A percentile compares a stretch with the other conserved stretches of the same genome.
phyloP scores from a whole-genome alignment of 2,113 vertebrate species.

The Struthidea cinerea region DNA sequence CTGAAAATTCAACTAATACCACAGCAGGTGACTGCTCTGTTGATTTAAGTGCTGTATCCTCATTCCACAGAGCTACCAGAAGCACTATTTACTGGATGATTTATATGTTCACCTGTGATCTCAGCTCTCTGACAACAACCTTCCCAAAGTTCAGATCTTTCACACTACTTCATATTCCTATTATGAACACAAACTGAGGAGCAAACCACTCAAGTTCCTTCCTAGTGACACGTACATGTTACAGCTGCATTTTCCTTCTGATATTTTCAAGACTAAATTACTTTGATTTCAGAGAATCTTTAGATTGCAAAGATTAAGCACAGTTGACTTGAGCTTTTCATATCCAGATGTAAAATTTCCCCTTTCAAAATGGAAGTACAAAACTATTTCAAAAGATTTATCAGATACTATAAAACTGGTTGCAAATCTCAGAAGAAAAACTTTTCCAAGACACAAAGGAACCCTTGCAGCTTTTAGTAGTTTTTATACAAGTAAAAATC shows the following conservation, averaged over 20 bases:
- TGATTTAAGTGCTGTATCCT: neutral
- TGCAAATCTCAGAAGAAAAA: neutral
- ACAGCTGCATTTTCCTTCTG: neutral
- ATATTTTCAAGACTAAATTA: neutral
- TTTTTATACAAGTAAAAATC: neutral
- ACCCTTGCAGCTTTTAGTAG: neutral
- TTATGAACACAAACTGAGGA: neutral
- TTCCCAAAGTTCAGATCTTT: neutral
- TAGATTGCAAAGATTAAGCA: neutral
- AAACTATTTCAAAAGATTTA: neutral
- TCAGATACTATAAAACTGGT: accelerated
- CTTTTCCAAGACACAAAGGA: neutral
- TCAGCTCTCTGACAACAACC: neutral
- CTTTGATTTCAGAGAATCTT: neutral
- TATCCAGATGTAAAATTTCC: neutral
- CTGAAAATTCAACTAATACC: neutral
- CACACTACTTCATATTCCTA: neutral
- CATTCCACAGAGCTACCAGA: neutral
- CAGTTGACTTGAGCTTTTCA: neutral
- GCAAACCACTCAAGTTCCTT: neutral
- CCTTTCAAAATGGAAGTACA: neutral
- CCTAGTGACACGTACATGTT: accelerated
- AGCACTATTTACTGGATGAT: neutral
- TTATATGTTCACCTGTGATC: neutral
- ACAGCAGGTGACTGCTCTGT: neutral